Percentiles rank a stretch among this genome's conserved stretches.
These are phyloP conservation scores for Hypomecis punctinalis DNA, from an alignment of 2,888 invertebrate species.

Conservation along the genomic window DNA sequence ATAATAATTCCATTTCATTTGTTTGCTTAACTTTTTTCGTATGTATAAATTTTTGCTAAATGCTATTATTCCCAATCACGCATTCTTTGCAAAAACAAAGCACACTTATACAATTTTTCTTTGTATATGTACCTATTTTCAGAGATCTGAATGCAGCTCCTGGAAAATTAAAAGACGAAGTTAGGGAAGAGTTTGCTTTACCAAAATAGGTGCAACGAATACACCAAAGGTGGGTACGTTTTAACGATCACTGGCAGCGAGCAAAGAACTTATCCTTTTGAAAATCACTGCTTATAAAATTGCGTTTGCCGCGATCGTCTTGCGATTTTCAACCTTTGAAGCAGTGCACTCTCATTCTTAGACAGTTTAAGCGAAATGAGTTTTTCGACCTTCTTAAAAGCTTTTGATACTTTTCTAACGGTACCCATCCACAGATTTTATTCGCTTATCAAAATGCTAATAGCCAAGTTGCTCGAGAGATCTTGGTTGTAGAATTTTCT, in stretches of 20 bases:
- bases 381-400: slow-evolving; percentile 25
- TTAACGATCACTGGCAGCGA: slow-evolving; percentile 24
- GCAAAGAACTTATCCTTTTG: slow-evolving; percentile 23
- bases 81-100: slow-evolving; percentile 39
- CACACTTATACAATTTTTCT: slow-evolving; percentile 51
- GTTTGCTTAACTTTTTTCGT: too few relatives aligned
- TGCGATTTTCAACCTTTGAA: slow-evolving; percentile 15
- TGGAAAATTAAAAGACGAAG: slow-evolving; percentile 63
- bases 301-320: slow-evolving; percentile 15
- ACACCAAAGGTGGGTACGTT: slow-evolving; percentile 22
- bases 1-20: too few relatives aligned
- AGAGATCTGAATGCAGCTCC: slow-evolving; percentile 56
- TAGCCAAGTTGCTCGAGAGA: background rate
- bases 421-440: slow-evolving; percentile 27
- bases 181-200: slow-evolving; percentile 31
- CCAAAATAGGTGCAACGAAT: slow-evolving; percentile 30
- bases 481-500: slow-evolving; percentile 5
- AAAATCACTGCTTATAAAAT: slow-evolving; percentile 29
- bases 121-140: slow-evolving; percentile 51
- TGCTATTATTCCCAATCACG: too few relatives aligned
- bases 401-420: slow-evolving; percentile 15
- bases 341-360: slow-evolving; percentile 17
- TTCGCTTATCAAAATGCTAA: slow-evolving; percentile 25
- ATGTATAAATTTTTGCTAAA: too few relatives aligned
- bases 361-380: slow-evolving; percentile 17